Conservation (phyloP, 2,113 vertebrate genomes). For the Leptosomus discolor region DNA sequence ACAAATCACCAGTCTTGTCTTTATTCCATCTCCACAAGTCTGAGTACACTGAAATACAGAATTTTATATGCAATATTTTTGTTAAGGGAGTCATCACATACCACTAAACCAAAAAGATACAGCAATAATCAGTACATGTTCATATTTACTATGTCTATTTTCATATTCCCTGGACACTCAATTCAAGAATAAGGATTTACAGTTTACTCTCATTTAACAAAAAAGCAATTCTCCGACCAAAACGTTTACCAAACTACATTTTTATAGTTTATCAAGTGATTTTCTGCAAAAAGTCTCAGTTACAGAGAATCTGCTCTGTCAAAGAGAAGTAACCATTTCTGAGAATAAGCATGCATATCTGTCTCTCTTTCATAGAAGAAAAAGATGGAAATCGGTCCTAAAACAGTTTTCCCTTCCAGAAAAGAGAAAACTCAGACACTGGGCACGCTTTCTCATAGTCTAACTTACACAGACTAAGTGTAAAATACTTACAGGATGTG, state of each 20-base stretch:
- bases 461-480: not conserved
- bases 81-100: not conserved
- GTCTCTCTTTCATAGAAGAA: not conserved
- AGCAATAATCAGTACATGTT: not conserved
- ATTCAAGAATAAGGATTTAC: not conserved
- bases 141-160: not conserved
- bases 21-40: conserved; percentile 88
- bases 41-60: conserved; percentile 84
- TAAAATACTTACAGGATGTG: not conserved
- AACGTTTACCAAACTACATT: not conserved
- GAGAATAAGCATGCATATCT: not conserved
- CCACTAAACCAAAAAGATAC: not conserved
- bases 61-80: not conserved
- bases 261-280: not conserved
- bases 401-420: not conserved
- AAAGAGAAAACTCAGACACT: not conserved
- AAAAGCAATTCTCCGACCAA: not conserved
- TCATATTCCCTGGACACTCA: not conserved
- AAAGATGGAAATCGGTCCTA: not conserved
- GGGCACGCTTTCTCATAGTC: not conserved
- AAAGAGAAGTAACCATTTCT: not conserved
- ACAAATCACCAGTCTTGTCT: conserved; percentile 90
- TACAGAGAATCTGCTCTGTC: not conserved
- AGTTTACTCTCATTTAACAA: not conserved
- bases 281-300: not conserved